Evolutionary conservation across 2,113 vertebrate species (phyloP), one percentile per base, ranked within the genome.

Genomic region (Aix galericulata): DNA sequence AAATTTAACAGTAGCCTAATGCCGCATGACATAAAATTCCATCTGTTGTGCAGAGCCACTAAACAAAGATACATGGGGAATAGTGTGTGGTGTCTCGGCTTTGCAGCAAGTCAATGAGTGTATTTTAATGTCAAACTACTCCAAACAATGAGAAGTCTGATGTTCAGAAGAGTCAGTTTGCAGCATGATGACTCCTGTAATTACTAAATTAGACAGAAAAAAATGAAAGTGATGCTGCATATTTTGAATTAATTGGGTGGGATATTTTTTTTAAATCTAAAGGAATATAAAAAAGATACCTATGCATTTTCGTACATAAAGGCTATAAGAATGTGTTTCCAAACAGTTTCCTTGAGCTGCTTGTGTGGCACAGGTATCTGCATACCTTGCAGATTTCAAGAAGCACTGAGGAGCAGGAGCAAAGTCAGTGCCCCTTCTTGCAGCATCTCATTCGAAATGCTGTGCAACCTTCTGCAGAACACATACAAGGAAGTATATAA

Each of bases 1-100:
- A 98, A 98, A 98, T 97, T 97, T 97, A 98, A 97, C 97, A 97
- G 97, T 97, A 96, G 92, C 96, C 95, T 98, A 98, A 97, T 98
- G 92, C 95, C 83, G 90, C 94, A 95, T 95, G 94, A 96, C 96
- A 97, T 98, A 97, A 98, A 98, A 97, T 96, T 98, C 96, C 97
- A 98, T 98, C 97, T 98, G 97, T 96, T 98, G 89, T 82, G 93
- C 50, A 96, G 78, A 93, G 92, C 88, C 87, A 95, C 94, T 79
- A 97, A 98, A 97, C 92, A 98, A 97, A 96, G 91, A 95, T 91
- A 83, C 60, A 71, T 69, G 60, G 89, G 93, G 84, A 97, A 95
- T 82, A 95, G 63, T 52, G 93, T 5, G 13, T 82, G 71, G 68
- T 79, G 95, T 62, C 53, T 95, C 82, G 63, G 81, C 52, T 94